These are phyloP conservation scores for Mycteria americana DNA, from an alignment of 2,797 vertebrate genomes.

Conservation along the genomic window DNA sequence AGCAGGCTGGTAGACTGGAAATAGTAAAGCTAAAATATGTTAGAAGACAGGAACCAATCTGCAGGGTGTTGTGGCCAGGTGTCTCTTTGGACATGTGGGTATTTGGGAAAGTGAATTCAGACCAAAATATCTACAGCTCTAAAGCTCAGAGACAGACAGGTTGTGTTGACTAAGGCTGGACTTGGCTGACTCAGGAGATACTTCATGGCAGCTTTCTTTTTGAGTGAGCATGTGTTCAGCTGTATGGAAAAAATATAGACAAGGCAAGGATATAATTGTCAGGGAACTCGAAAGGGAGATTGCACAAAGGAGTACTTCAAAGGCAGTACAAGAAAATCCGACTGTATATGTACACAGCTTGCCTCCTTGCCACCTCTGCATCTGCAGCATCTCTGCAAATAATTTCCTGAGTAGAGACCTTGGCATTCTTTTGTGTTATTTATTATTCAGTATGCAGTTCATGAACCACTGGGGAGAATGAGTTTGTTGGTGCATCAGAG, in stretches of 20 bases:
- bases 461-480: not conserved
- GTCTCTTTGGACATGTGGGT: not conserved
- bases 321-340: not conserved
- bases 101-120: not conserved
- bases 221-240: not conserved
- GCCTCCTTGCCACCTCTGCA: not conserved
- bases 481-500: not conserved
- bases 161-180: not conserved
- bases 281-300: not conserved
- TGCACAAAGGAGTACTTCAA: not conserved
- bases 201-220: not conserved
- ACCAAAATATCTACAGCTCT: not conserved
- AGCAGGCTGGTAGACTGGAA: not conserved
- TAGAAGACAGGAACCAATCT: not conserved
- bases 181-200: not conserved
- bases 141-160: not conserved
- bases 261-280: not conserved
- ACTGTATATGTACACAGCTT: not conserved
- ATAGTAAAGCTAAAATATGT: not conserved
- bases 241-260: not conserved
- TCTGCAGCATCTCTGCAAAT: conserved; percentile 1
- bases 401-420: not conserved
- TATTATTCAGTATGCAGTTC: not conserved
- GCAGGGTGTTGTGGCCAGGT: not conserved
- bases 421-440: conserved; percentile 1